Base-by-base conservation (phyloP, 92 coral and sea anemone genomes). In the Nematostella vectensis region DNA sequence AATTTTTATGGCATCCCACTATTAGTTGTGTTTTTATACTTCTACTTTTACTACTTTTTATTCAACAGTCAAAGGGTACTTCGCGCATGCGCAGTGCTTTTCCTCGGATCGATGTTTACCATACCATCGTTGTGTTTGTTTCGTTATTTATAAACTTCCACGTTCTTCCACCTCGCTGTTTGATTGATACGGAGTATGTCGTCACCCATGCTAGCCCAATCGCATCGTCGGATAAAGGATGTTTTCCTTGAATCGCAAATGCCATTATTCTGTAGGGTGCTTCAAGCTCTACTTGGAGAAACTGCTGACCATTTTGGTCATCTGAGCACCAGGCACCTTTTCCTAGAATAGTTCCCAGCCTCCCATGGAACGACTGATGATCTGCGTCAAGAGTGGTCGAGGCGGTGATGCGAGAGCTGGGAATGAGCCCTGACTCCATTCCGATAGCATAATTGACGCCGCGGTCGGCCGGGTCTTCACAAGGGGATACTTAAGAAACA, bases 281-380 rank as follows among this genome's bases (percentile, higher is more conserved):
- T 50, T 59, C 70, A 31, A 86, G 65, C 29, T 76, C 88, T 47
- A 86, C 61, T 79, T 80, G 81, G n/a, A 85, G 54, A 37, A 55
- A 81, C 39, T 59, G 85, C 11, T 72, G 63, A 1, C 38, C 49
- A 25, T 81, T 58, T 31, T 74, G 77, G 10, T 55, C 47, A 29
- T 69, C 75, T 13, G 85, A 72, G 30, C 95, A 85, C 95, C 95
- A 85, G n/a, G 82, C 76, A 1, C 87, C 87, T 30, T 68, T 54
- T 1, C 87, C 87, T 1, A 69, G 59, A 57, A 67, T 55, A 6
- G 43, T 57, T 1, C 47, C 72, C 39, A 79, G 54, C 29, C 87
- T 79, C 31, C 78, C 79, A 22, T 62, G 31, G 51, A 57, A 62
- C 0, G 87, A 70, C 6, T 48, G 57, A 56, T 80, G 75, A 44